Evolutionary conservation across 2,113 vertebrate genomes (phyloP), one percentile per base, ranked within the genome.

Genomic region (Ochotona princeps): DNA sequence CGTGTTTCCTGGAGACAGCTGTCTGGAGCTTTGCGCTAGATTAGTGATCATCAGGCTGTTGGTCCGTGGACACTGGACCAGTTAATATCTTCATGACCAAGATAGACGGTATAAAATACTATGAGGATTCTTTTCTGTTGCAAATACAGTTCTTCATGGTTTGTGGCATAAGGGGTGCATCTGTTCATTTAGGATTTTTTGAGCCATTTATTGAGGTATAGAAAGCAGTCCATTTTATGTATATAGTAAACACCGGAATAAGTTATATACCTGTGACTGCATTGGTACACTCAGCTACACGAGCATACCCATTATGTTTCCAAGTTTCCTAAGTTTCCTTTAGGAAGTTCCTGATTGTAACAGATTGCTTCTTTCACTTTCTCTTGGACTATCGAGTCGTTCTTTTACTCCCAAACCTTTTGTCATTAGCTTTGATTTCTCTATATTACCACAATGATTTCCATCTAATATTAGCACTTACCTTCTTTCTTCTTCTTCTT

Each of bases 341-440:
- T n/a, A 63, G 47, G 72, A 60, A 9, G 26, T 83, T 83, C 69
- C 25, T 91, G 26, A 28, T 69, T 87, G 17, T 65, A 18, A 87
- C 4, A 28, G 51, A 35, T 89, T 69, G 35, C 49, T 78, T 84
- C 75, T 86, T 35, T n/a, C 20, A 79, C 51, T 80, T 87, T 76
- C 61, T 72, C 12, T 72, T 69, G 70, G 8, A 47, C 81, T 11
- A 28, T 51, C 6, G 15, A 63, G 72, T 28, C 57, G 72, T 92
- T 90, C 26, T 90, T 67, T 32, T 23, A 30, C 18, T 65, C 47
- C n/a, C 30, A n/a, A 78, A 28, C 7, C 26, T 78, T 57, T 87
- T 86, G 21, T 78, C 26, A 18, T 80, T 44, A 75, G 66, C 70
- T 92, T 87, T 73, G 35, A 44, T 94, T 91, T 89, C 57, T 93